Conservation (phyloP, 2,888 invertebrate genomes). For the Phasia obesa region DNA sequence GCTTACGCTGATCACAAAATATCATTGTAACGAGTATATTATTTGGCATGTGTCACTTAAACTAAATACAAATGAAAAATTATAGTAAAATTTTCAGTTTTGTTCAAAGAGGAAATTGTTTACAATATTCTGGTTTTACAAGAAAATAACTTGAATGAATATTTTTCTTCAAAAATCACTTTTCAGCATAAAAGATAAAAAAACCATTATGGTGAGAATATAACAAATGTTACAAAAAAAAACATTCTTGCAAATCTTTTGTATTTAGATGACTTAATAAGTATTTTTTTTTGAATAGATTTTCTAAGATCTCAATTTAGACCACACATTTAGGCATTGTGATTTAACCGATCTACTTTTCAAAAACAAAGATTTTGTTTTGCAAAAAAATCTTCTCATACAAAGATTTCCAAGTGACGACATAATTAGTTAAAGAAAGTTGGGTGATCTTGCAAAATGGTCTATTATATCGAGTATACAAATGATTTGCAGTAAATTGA, state of each 20-base stretch:
- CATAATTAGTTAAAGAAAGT: constrained; percentile 53
- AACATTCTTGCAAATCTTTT: constrained; percentile 7
- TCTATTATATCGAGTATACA: constrained; percentile 9
- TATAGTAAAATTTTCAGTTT: too few relatives aligned
- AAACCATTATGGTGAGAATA: background rate
- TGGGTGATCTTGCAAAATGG: constrained; percentile 28
- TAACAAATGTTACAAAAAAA: background rate
- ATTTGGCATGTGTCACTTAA: too few relatives aligned
- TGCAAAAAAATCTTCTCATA: constrained; percentile 1
- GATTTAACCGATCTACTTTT: constrained; percentile 7
- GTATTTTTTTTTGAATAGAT: background rate
- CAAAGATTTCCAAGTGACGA: constrained; percentile 33
- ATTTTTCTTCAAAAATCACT: background rate
- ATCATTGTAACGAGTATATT: too few relatives aligned
- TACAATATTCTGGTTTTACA: too few relatives aligned
- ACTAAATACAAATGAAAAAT: too few relatives aligned
- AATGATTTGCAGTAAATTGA: constrained; percentile 57
- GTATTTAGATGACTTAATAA: constrained; percentile 45
- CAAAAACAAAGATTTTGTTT: background rate
- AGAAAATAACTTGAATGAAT: background rate
- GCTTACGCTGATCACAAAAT: too few relatives aligned
- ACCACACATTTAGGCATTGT: constrained; percentile 51
- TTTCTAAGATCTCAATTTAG: constrained; percentile 34
- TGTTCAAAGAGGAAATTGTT: too few relatives aligned
- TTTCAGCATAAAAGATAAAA: background rate